Base-by-base conservation (phyloP, 1,140 invertebrate species). In the Chymomyza costata region DNA sequence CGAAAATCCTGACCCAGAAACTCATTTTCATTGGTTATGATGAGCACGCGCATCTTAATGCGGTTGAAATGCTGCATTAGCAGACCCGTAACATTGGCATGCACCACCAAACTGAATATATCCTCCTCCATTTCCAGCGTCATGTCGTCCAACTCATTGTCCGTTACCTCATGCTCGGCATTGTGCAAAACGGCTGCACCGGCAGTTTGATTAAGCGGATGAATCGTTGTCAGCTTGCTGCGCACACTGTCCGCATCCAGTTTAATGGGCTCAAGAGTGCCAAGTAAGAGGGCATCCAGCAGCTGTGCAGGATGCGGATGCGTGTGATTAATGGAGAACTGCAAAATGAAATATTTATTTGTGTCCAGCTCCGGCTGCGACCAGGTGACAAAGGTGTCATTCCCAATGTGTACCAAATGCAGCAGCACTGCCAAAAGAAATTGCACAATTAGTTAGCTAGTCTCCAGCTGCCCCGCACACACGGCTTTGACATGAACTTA, bases 271-370 rank as follows among this genome's bases (percentile, higher is more conserved):
- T 65, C 46, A 1, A 60, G 8, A 0, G 83, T 85, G 35, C 82
- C 83, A 7, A 44, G 40, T 0, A 83, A 37, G 0, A 52, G 49
- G 0, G 61, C 62, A 2, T 56, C 41, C 16, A 84, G 44, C 19
- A 82, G 30, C 39, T 73, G 69, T 6, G 63, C 25, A 3, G 82
- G 82, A 81, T 84, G 73, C 2, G 82, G 82, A 21, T 67, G 56
- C 1, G 82, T 84, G 40, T 73, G 63, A 41, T 84, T 84, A 13
- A 76, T 57, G 50, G 82, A 84, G 45, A 84, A 84, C 58, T 84
- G 82, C 15, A 84, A 28, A 5, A 84, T 82, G 7, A 84, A 84
- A 49, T 82, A 84, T 46, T 84, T 84, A n/a, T 82, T 84, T 31
- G 65, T 66, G 5, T 68, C 58, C 44, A 84, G 15, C 35, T 71